phyloP scores from a whole-genome alignment of 2,113 vertebrate species.

The Mobula hypostoma region DNA sequence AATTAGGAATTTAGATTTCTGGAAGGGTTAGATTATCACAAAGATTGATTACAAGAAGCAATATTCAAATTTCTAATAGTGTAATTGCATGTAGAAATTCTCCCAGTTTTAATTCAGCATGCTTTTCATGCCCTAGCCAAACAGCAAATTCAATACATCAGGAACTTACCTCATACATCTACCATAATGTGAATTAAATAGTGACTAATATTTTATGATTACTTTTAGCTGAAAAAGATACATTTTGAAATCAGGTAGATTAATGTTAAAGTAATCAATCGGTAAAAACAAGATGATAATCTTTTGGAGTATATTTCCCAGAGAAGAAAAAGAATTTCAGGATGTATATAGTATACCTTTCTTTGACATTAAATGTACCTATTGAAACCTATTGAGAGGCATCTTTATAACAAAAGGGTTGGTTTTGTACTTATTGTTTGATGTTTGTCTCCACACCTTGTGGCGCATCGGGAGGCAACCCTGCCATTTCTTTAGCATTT shows the following conservation, averaged over 20 bases:
- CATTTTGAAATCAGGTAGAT: neutral
- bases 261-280: neutral
- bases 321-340: neutral
- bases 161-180: neutral
- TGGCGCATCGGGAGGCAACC: no score
- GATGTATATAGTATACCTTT: no score
- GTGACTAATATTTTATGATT: neutral
- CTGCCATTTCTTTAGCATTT: no score
- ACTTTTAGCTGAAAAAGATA: neutral
- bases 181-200: neutral
- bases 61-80: neutral
- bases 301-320: neutral
- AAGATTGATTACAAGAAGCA: neutral
- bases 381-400: no score
- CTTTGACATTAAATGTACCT: no score
- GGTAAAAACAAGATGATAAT: neutral
- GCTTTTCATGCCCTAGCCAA: neutral
- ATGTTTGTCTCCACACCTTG: no score
- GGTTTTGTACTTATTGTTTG: no score
- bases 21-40: neutral
- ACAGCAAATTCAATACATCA: neutral
- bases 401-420: neutral
- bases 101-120: neutral
- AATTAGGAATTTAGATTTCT: neutral
- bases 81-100: neutral